These are phyloP conservation scores for Idaea dimidiata DNA, from an alignment of 2,888 invertebrate genomes.

Conservation along the genomic window DNA sequence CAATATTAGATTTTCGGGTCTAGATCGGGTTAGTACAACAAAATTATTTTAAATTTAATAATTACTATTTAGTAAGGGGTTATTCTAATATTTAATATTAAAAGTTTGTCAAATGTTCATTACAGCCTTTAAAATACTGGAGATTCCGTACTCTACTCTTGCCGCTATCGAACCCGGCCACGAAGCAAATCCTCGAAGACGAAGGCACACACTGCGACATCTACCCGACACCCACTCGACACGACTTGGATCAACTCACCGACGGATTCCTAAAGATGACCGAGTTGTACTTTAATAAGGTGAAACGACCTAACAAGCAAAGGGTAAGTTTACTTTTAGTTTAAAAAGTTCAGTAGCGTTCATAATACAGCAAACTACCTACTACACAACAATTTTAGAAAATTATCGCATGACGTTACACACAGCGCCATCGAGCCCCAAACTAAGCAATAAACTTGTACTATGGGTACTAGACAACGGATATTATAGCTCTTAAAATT, in stretches of 20 bases:
- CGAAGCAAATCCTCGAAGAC: slow-evolving; percentile 88
- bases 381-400: too few species aligned
- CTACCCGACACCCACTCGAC: slow-evolving; percentile 84
- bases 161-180: slow-evolving; percentile 89
- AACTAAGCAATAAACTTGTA: too few species aligned
- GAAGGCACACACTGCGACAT: slow-evolving; percentile 89
- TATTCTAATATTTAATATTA: too few species aligned
- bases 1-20: too few species aligned
- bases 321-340: slow-evolving; percentile 82
- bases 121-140: slow-evolving; percentile 92
- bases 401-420: too few species aligned
- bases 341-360: not conserved
- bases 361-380: too few species aligned
- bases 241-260: slow-evolving; percentile 83
- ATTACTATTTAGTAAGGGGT: too few species aligned
- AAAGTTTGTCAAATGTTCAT: not conserved
- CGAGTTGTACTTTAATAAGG: slow-evolving; percentile 93
- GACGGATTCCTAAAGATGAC: slow-evolving; percentile 90
- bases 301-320: slow-evolving; percentile 89
- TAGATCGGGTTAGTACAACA: too few species aligned
- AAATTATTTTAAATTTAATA: too few species aligned
- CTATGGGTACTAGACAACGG: too few species aligned
- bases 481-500: too few species aligned
- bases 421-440: too few species aligned
- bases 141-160: slow-evolving; percentile 93